These are phyloP conservation scores for Ceratitis capitata DNA, from an alignment of 1,140 invertebrate species.

Conservation along the genomic window DNA sequence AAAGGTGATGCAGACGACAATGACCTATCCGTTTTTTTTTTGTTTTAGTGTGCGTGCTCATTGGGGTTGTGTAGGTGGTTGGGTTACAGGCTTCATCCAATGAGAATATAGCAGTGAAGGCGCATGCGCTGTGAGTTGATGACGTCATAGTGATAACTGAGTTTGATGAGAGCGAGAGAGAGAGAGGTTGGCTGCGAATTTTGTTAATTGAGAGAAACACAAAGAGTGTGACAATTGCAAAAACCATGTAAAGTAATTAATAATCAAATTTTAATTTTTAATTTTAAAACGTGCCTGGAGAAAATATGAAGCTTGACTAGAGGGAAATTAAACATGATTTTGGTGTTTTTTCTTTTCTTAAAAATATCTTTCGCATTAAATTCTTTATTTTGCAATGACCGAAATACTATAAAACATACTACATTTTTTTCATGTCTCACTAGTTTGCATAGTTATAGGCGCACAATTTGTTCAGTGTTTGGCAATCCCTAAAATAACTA, in stretches of 20 bases:
- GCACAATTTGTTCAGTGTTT: too few relatives aligned
- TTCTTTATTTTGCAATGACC: too few relatives aligned
- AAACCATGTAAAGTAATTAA: background rate
- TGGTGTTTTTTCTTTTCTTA: too few relatives aligned
- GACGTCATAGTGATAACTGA: background rate
- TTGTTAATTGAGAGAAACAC: background rate
- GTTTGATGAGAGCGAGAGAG: background rate
- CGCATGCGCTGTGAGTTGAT: conserved; percentile 18
- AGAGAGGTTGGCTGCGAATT: background rate
- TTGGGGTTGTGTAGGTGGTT: background rate
- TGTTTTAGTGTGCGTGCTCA: background rate
- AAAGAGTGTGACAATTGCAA: background rate
- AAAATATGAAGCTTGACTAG: too few relatives aligned
- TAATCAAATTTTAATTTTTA: background rate
- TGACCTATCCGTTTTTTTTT: conserved; percentile 21
- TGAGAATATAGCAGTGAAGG: background rate
- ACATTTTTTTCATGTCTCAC: too few relatives aligned
- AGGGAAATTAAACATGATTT: too few relatives aligned
- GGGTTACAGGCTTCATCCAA: conserved; percentile 1
- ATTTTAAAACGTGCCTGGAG: too few relatives aligned
- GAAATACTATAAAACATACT: too few relatives aligned
- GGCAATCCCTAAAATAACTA: too few relatives aligned
- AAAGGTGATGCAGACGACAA: conserved; percentile 7
- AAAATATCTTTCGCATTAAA: too few relatives aligned
- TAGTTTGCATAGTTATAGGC: too few relatives aligned